Percentiles rank a stretch among this genome's conserved stretches.
Evolutionary conservation across 1,140 invertebrate species (phyloP).

Genomic region (Formica exsecta): DNA sequence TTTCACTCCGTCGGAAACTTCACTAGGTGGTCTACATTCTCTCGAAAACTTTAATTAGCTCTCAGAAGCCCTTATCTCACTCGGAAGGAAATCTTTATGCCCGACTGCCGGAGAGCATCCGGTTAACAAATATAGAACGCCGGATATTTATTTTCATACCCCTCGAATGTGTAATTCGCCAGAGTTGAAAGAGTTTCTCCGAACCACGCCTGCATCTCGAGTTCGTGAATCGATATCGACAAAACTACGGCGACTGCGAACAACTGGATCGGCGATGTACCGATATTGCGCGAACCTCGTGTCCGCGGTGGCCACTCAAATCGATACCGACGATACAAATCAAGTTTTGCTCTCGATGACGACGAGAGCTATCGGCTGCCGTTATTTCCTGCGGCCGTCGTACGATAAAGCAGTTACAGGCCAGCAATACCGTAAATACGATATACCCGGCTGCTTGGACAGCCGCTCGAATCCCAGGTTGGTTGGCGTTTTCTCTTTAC

Average conservation of each 20-base stretch:
- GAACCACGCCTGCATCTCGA: background rate
- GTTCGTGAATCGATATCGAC: slow-evolving; percentile 48
- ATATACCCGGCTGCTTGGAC: slow-evolving; percentile 63
- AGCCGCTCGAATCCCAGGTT: slow-evolving; percentile 68
- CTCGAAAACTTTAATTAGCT: slow-evolving; percentile 71
- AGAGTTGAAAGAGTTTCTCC: slow-evolving; percentile 43
- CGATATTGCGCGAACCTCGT: background rate
- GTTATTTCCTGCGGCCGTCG: slow-evolving; percentile 65
- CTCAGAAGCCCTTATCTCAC: slow-evolving; percentile 62
- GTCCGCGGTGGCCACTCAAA: background rate
- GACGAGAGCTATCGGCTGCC: slow-evolving; percentile 17
- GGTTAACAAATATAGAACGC: slow-evolving; percentile 54
- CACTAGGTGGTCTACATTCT: slow-evolving; percentile 55
- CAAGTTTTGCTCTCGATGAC: slow-evolving; percentile 26
- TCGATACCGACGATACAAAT: slow-evolving; percentile 44
- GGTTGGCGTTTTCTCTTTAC: slow-evolving; percentile 53
- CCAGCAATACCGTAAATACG: slow-evolving; percentile 76
- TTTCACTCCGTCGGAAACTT: slow-evolving; percentile 56
- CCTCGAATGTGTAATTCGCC: slow-evolving; percentile 7
- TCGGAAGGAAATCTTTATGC: slow-evolving; percentile 60
- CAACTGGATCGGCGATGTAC: slow-evolving; percentile 17
- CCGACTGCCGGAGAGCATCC: slow-evolving; percentile 22
- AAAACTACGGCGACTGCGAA: no score
- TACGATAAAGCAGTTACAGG: slow-evolving; percentile 66
- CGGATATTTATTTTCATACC: slow-evolving; percentile 46